Conservation (phyloP, 1,140 invertebrate species). For the Pachypeltis micranthus region DNA sequence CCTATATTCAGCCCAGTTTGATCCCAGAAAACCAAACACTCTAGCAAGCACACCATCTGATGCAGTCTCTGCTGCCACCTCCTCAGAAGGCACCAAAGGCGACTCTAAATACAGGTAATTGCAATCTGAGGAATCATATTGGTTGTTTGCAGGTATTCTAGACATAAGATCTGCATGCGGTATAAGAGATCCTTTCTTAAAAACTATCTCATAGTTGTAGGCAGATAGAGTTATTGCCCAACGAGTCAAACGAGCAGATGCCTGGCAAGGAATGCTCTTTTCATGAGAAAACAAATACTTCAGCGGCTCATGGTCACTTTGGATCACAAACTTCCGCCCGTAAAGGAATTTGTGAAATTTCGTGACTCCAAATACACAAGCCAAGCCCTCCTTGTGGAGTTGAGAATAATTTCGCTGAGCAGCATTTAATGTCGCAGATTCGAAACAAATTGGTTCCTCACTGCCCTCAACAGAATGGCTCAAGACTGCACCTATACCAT, state of each 20-base stretch:
- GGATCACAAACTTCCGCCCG: slow-evolving; percentile 36
- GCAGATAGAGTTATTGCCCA: slow-evolving; percentile 18
- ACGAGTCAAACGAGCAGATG: slow-evolving; percentile 23
- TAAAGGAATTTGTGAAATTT: no score
- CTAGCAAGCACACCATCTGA: not conserved
- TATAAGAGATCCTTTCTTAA: slow-evolving; percentile 10
- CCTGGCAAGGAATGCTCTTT: slow-evolving; percentile 29
- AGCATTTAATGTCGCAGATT: slow-evolving; percentile 31
- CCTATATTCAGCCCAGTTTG: no score
- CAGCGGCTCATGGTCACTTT: slow-evolving; percentile 29
- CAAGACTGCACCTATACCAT: no score
- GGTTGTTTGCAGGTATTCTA: not conserved
- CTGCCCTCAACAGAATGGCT: slow-evolving; percentile 30
- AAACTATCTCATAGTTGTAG: slow-evolving; percentile 24
- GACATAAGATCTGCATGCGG: slow-evolving; percentile 17
- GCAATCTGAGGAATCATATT: not conserved
- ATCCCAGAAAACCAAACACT: no score
- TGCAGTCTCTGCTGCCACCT: not conserved
- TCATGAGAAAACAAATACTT: slow-evolving; percentile 30
- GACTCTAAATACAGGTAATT: not conserved
- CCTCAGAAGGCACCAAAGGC: not conserved
- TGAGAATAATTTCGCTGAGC: slow-evolving; percentile 38
- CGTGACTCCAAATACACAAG: slow-evolving; percentile 33
- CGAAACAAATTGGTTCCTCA: slow-evolving; percentile 32
- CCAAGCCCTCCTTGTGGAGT: slow-evolving; percentile 40